Base-by-base conservation (phyloP, 2,888 invertebrate genomes). In the Eupithecia centaureata region DNA sequence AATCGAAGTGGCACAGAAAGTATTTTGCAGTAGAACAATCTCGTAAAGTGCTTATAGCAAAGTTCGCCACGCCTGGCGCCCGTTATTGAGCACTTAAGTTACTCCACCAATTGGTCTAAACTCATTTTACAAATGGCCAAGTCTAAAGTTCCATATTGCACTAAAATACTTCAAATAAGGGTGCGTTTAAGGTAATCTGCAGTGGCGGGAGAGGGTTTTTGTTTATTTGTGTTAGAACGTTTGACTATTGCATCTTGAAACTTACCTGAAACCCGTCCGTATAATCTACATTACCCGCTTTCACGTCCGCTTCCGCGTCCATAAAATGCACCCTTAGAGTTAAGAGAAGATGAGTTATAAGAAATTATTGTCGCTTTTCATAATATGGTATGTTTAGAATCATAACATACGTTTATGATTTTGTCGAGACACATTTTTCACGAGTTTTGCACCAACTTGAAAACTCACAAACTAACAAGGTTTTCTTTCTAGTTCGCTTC, bases 111-210 rank as follows among this genome's bases (percentile, higher is more conserved):
- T 59, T 65, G 59, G 54, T 63, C 51, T 69, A 30, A 22, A 63
- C 65, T 63, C 38, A 70, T 67, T 70, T 70, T 58, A 63, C 61
- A 70, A 70, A 70, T 67, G 57, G 65, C 61, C 15, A 61, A 58
- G 52, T 30, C 27, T 47, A 33, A 64, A 61, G 61, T 68, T 64
- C 59, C 63, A 63, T 56, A 56, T 67, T 67, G 60, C 61, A 58
- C 38, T 56, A 35, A 61, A 61, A 60, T 54, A 28, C 47, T 60
- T 63, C 51, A 56, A 67, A 22, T 22, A 47, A 22, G 22, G 47
- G 47, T 47, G 4, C 4, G 12, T 18, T 47, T 22, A 12, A 42
- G 42, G 18, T 42, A 18, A 42, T 3, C 42, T 8, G 22, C 22
- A 12, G 47, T 47, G 22, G 47, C 47, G 10, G 22, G 47, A 22